Base-by-base conservation (phyloP, 2,888 invertebrate species). In the Scaptomyza reducta region DNA sequence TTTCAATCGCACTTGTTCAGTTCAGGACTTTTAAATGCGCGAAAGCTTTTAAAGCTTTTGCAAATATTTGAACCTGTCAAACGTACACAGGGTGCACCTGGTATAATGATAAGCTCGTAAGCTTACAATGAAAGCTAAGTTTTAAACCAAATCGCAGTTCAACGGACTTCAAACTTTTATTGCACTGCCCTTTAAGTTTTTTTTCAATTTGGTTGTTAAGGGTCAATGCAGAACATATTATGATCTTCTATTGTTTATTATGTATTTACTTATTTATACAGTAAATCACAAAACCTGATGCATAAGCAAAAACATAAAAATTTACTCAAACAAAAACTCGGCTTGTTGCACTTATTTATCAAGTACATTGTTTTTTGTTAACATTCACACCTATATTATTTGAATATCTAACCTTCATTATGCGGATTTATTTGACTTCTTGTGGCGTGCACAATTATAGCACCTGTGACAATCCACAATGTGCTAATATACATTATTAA, bases 361-460 rank as follows among this genome's bases (percentile, higher is more conserved):
- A 22, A 22, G 22, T 22, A 22, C 1, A 22, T 22, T 22, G 1
- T 22, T 22, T 22, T 22, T 22, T 3, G 1, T 22, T 3, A 10
- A 31, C 1, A 33, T 10, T 5, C 4, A 49, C 9, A 3, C 2
- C n/a, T 29, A 53, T 16, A 29, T n/a, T 14, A 27, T 25, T 9
- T 31, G 5, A 7, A 4, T 7, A 18, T 50, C 75, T 79, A 18
- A 79, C 76, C 76, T 38, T 70, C 79, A 16, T 75, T 62, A 33
- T 61, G 40, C 6, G 71, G 51, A 14, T 40, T 56, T 11, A 63
- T 33, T 9, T 46, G 14, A 40, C 35, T 53, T 18, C 27, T n/a
- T 9, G 53, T 7, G 9, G 38, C 50, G 4, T 56, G 16, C 6
- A 46, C 47, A 11, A 46, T 11, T n/a, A 46, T 7, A 11, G 38